Evolutionary conservation across 2,113 vertebrate genomes (phyloP), one percentile per base, ranked within the genome.

Genomic region (Athene cunicularia): DNA sequence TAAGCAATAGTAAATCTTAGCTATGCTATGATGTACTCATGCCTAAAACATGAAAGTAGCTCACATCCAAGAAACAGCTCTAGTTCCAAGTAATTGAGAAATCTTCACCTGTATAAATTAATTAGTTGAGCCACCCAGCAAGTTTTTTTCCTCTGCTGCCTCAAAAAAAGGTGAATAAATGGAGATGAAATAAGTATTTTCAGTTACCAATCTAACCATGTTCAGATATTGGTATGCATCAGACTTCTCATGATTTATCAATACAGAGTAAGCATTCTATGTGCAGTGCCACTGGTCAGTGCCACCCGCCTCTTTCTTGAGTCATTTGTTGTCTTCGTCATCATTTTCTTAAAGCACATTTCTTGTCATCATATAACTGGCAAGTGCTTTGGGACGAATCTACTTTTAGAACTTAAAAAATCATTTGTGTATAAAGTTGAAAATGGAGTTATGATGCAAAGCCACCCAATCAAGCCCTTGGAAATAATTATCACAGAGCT

Each of bases 401-500:
- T 79, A 3, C 70, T 71, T 88, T 88, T 52, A 41, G 71, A 94
- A 72, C 52, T 73, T 56, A 14, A 11, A 56, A 95, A 80, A 55
- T 59, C 21, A 12, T 56, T 94, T 72, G 58, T 30, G 14, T 74
- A n/a, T 43, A 24, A 93, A 85, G 23, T 49, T 58, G 43, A 81
- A 92, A 80, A 75, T 58, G 24, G 45, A 81, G 21, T 47, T 89
- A 53, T 79, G 47, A 80, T 91, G 62, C 73, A 84, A 56, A 23
- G 62, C 55, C 62, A 75, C 18, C 60, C 68, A 75, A 23, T 91
- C 67, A 82, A 66, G 59, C 30, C 27, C 30, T 53, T 92, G 45
- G 91, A 81, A 96, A 93, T 88, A 93, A 79, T 91, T 94, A 70
- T 92, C 67, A 52, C 41, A n/a, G 37, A 74, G 62, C 41, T 63